Evolutionary conservation across 2,888 invertebrate species (phyloP), one percentile per base, ranked within the genome.

Genomic region (Biston stratarius): DNA sequence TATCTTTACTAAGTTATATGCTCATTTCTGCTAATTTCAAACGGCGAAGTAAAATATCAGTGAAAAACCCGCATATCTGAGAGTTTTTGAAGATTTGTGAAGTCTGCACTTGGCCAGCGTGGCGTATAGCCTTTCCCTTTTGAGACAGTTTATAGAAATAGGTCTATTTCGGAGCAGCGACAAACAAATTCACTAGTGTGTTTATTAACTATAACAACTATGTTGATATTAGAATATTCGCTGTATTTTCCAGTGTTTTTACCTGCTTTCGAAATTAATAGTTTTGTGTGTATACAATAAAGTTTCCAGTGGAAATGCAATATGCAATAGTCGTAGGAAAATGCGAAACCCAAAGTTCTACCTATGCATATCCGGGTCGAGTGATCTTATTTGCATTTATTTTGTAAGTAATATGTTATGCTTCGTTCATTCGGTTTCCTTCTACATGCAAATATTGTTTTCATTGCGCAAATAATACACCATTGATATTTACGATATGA

Each of bases 301-400:
- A 7, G 48, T 58, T 58, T 38, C 12, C 48, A 58, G 15, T 9
- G 7, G 62, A 59, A 71, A 67, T 61, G 61, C 58, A 69, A 67
- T 64, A 61, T 69, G 66, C 68, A 69, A 67, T 67, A 63, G 14
- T 56, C 33, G 58, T 47, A 60, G 58, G 58, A 64, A 70, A 60
- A 64, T 58, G 63, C 61, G 53, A 57, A 67, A 69, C 64, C 61
- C 64, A 61, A 69, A 69, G 67, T 71, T 71, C 24, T 49, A 56
- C 60, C 59, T 69, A 38, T n/a, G n/a, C n/a, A n/a, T 24, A 38
- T 64, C 70, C 60, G 60, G 69, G 55, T 61, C 65, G 59, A 63
- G 52, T 45, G 68, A 58, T 55, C 62, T 65, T 65, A 67, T 64
- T 71, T 70, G 66, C 65, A 68, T 73, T 70, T 67, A 68, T 73